Conservation (phyloP, 2,888 invertebrate genomes). For the Pemphredon lugubris region DNA sequence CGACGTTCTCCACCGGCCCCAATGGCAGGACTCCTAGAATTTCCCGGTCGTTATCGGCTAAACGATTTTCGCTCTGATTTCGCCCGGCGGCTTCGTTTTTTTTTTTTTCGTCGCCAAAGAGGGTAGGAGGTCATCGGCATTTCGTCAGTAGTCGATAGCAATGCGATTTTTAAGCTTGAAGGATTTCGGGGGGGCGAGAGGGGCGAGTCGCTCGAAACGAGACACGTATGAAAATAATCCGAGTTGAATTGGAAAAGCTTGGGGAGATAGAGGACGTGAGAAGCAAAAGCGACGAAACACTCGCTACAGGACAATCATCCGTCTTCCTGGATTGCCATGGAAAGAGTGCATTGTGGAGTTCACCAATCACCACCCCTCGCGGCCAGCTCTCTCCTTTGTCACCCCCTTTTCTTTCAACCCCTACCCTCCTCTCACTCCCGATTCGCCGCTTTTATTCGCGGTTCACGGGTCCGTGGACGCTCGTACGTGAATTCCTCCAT, state of each 20-base stretch:
- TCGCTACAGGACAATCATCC: slow-evolving; percentile 58
- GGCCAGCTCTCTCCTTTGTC: slow-evolving; percentile 42
- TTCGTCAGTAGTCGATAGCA: too few species aligned
- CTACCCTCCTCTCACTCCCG: neutral
- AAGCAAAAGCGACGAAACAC: slow-evolving; percentile 7
- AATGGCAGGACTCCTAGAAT: neutral
- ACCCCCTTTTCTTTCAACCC: slow-evolving; percentile 10
- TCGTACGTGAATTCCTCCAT: too few species aligned
- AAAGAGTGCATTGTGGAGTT: slow-evolving; percentile 60
- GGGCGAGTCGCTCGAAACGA: too few species aligned
- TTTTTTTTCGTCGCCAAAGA: too few species aligned
- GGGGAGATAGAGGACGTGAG: slow-evolving; percentile 9
- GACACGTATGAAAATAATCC: slow-evolving; percentile 20
- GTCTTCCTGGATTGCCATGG: slow-evolving; percentile 52
- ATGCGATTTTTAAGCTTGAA: too few species aligned
- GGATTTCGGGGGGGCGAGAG: too few species aligned
- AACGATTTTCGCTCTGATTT: neutral
- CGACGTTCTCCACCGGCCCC: neutral
- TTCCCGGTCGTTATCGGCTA: slow-evolving; percentile 8
- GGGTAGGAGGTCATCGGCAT: too few species aligned
- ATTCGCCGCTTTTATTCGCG: slow-evolving; percentile 38
- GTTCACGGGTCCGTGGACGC: slow-evolving; percentile 9
- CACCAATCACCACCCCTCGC: slow-evolving; percentile 47
- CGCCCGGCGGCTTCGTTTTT: neutral
- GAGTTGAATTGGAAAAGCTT: slow-evolving; percentile 10